A percentile compares a stretch with the other conserved stretches of the same genome.
Evolutionary conservation across 2,888 invertebrate species (phyloP).

Genomic region (Ochropacha duplaris): DNA sequence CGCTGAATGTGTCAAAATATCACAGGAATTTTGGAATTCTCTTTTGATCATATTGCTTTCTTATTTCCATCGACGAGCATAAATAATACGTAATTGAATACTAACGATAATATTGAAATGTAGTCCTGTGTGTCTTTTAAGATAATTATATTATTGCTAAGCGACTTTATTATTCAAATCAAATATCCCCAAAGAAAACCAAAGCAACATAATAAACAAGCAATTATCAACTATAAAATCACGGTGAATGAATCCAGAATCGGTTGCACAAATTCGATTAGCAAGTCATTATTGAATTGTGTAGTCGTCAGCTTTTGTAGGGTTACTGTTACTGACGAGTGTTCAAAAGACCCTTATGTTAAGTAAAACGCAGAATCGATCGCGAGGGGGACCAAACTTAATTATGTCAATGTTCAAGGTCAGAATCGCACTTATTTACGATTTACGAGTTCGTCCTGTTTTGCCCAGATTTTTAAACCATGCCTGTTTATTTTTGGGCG

Average conservation of each 20-base stretch:
- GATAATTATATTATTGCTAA: too few relatives aligned
- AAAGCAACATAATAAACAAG: slow-evolving; percentile 5
- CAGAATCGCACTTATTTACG: slow-evolving; percentile 33
- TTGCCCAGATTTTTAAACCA: background rate
- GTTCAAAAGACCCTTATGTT: slow-evolving; percentile 55
- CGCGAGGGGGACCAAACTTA: slow-evolving; percentile 57
- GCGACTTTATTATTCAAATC: background rate
- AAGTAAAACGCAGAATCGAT: slow-evolving; percentile 66
- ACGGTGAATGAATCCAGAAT: slow-evolving; percentile 23
- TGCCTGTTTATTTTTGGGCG: too few relatives aligned
- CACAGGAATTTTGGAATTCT: background rate
- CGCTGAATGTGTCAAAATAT: background rate
- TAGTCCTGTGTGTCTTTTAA: too few relatives aligned
- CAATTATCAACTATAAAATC: slow-evolving; percentile 17
- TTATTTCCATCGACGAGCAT: background rate
- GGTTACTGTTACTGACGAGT: slow-evolving; percentile 44
- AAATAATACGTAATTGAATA: too few relatives aligned
- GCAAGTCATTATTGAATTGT: slow-evolving; percentile 20
- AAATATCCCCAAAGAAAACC: background rate
- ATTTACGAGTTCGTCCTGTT: slow-evolving; percentile 2
- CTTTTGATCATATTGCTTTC: background rate
- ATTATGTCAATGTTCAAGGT: slow-evolving; percentile 76
- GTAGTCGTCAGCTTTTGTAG: slow-evolving; percentile 44
- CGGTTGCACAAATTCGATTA: slow-evolving; percentile 14
- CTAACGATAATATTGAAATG: too few relatives aligned